Percentiles rank a stretch among this genome's conserved stretches.
These are phyloP conservation scores for Anguilla obscura DNA, from an alignment of 2,797 vertebrate genomes.

Conservation along the genomic window DNA sequence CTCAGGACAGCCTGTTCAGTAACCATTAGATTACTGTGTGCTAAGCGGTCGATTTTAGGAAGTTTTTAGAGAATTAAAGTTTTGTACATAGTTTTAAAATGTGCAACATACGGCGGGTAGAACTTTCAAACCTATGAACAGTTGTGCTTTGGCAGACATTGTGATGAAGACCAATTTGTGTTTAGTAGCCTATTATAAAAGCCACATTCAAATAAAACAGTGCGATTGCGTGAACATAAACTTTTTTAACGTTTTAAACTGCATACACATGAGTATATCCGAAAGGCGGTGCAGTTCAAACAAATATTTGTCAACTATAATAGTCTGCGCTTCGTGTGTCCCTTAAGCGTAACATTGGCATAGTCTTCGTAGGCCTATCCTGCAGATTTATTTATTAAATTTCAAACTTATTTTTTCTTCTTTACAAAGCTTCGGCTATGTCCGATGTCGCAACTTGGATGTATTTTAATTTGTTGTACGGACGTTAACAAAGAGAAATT, in stretches of 20 bases:
- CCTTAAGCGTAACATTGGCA: not conserved
- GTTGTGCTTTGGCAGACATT: not conserved
- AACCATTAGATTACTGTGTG: not conserved
- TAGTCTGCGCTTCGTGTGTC: not conserved
- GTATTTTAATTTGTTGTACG: constrained; percentile 22
- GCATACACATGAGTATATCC: not conserved
- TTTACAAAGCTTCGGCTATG: not conserved
- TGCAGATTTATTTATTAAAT: not conserved
- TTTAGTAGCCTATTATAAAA: not conserved
- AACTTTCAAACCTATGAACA: not conserved
- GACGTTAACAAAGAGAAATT: constrained; percentile 47
- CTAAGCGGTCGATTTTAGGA: constrained; percentile 17
- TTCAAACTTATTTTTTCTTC: constrained; percentile 7
- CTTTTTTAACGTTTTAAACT: not conserved
- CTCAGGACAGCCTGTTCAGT: not conserved
- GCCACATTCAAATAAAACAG: not conserved
- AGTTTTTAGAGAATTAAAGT: constrained; percentile 8
- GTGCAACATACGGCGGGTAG: not conserved
- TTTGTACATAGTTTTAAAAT: not conserved
- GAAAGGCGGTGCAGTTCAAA: not conserved
- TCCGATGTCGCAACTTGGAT: not conserved
- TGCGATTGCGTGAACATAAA: not conserved
- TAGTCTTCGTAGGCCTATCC: not conserved
- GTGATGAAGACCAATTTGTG: not conserved
- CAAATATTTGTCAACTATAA: not conserved